These are phyloP conservation scores for Tetraneura akinire DNA, from an alignment of 1,140 invertebrate species.

Conservation along the genomic window DNA sequence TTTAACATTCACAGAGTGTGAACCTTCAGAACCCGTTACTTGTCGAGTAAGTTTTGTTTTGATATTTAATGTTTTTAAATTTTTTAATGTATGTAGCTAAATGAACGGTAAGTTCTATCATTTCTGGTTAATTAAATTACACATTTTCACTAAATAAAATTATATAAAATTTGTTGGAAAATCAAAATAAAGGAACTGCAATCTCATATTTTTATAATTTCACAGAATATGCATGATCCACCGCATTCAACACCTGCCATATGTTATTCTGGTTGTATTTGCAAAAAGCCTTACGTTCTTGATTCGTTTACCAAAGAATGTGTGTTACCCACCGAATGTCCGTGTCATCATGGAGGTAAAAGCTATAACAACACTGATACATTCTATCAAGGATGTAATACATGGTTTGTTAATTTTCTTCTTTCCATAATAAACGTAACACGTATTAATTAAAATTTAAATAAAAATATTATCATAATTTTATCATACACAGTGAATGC, in stretches of 20 bases:
- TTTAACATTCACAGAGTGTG: constrained; percentile 76
- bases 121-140: too few relatives aligned
- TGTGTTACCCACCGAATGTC: constrained; percentile 71
- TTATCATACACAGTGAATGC: constrained; percentile 63
- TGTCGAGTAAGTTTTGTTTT: constrained; percentile 66
- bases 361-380: constrained; percentile 76
- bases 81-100: too few relatives aligned
- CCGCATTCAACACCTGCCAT: constrained; percentile 60
- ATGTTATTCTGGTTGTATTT: constrained; percentile 77
- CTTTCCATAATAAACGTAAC: too few relatives aligned
- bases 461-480: not conserved
- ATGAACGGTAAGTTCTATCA: too few relatives aligned
- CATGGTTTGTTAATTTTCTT: constrained; percentile 66
- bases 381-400: constrained; percentile 81
- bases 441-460: not conserved
- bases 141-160: too few relatives aligned
- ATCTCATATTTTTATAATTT: constrained; percentile 8
- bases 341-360: constrained; percentile 83
- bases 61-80: too few relatives aligned
- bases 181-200: too few relatives aligned
- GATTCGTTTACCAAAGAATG: constrained; percentile 70
- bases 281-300: constrained; percentile 73
- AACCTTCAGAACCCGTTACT: constrained; percentile 72
- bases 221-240: constrained; percentile 72
- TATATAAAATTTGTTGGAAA: too few relatives aligned